Conservation (phyloP, 2,797 vertebrate genomes). For the Leuciscus waleckii region DNA sequence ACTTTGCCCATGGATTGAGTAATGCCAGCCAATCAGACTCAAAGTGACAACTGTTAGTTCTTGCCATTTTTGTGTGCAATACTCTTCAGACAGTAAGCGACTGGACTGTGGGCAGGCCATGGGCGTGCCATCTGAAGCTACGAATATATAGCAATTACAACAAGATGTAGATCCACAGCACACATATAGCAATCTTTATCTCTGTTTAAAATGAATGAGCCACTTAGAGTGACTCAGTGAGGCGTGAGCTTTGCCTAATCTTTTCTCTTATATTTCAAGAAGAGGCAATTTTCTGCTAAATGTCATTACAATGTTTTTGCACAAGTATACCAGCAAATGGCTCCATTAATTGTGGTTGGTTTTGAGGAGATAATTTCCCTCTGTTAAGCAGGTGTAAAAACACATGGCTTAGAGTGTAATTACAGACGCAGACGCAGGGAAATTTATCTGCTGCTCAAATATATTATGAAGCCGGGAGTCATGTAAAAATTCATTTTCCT, state of each 20-base stretch:
- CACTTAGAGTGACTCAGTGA: constrained; percentile 63
- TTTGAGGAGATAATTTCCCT: constrained; percentile 82
- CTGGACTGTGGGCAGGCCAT: background rate
- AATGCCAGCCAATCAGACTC: background rate
- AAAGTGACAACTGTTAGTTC: background rate
- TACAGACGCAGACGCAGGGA: constrained; percentile 75
- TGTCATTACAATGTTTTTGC: constrained; percentile 78
- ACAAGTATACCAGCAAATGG: constrained; percentile 74
- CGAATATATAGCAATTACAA: background rate
- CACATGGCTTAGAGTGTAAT: constrained; percentile 80
- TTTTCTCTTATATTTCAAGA: constrained; percentile 72
- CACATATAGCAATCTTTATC: constrained; percentile 38
- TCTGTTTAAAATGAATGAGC: constrained; percentile 46
- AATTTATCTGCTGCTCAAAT: constrained; percentile 79
- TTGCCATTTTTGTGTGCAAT: background rate
- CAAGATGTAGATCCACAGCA: constrained; percentile 6
- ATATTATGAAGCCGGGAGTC: constrained; percentile 66
- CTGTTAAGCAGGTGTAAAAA: constrained; percentile 82
- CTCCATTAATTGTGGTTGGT: constrained; percentile 85
- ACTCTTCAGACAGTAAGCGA: background rate
- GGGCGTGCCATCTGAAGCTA: background rate
- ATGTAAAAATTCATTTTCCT: constrained; percentile 57
- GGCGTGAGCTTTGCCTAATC: constrained; percentile 66
- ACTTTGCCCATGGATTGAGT: background rate
- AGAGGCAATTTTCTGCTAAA: constrained; percentile 79